These are phyloP conservation scores for Holacanthella duospinosa DNA, from an alignment of 2,888 invertebrate genomes.

Conservation along the genomic window DNA sequence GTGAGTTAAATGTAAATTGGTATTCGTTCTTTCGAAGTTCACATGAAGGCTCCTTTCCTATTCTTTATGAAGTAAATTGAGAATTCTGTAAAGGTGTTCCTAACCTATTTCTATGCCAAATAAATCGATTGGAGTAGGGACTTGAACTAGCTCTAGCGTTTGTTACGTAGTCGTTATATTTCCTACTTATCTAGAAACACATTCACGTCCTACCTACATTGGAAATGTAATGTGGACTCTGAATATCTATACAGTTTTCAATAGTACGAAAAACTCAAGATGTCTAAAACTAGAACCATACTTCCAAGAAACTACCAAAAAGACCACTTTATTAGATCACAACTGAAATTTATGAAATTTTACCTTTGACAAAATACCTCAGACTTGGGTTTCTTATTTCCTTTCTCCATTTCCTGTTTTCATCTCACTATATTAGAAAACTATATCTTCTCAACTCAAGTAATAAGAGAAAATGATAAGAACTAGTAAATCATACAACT, in stretches of 20 bases:
- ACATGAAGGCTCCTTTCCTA: too few relatives aligned
- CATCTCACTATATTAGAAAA: neutral
- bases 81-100: constrained; percentile 1
- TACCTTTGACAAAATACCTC: constrained; percentile 22
- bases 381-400: neutral
- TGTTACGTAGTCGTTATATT: neutral
- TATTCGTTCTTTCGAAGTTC: neutral
- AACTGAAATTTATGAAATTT: constrained; percentile 30
- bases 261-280: neutral
- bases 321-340: constrained; percentile 29
- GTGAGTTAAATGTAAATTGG: too few relatives aligned
- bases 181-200: constrained; percentile 1
- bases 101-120: neutral
- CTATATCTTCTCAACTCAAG: neutral
- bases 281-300: neutral
- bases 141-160: neutral
- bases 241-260: too few relatives aligned
- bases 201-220: constrained; percentile 1
- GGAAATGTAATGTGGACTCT: neutral
- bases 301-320: neutral
- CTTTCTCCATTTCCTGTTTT: neutral
- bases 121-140: neutral
- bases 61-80: neutral
- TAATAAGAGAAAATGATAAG: neutral
- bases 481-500: neutral